Base-by-base conservation (phyloP, 2,113 vertebrate genomes). In the Alces alces region DNA sequence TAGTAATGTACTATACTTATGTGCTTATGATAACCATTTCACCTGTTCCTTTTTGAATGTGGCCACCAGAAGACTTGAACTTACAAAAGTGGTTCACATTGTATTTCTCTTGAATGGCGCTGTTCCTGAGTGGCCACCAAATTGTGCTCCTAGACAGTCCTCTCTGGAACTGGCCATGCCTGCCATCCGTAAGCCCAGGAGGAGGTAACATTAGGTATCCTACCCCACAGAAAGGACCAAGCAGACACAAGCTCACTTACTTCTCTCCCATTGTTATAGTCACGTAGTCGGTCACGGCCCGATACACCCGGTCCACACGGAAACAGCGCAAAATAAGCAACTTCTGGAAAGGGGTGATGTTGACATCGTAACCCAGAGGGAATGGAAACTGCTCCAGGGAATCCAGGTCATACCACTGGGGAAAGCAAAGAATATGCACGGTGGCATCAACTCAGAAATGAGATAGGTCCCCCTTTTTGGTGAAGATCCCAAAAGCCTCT, bases 261-360 rank as follows among this genome's bases (percentile, higher is more conserved):
- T 98, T 99, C 98, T 99, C 99, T 43, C 99, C 99, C 99, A 99
- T 99, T 0, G 99, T 99, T 83, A 98, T 14, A 0, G 99, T 99
- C 84, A 99, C 98, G 0, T 99, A 99, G 98, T 99, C 99, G 0
- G 98, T 99, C 84, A 99, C 99, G 0, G 99, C 99, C n/a, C 99
- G 99, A 89, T 99, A 99, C 0, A 99, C 99, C 5, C 99, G 98
- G 58, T 99, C 99, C 84, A 99, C 99, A 0, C 99, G 99, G 98
- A 99, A 99, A 87, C 99, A 99, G 10, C 99, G 99, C 86, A 99
- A 76, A 54, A 99, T 96, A 0, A 99, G 98, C 50, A 99, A 98
- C 98, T 99, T 99, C 99, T 99, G 99, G 97, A 99, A 99, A 54
- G 94, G 36, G 1, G 99, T 99, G 97, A 99, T 98, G 19, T 16